phyloP scores from a whole-genome alignment of 2,113 vertebrate genomes.

The Dasyornis broadbenti region DNA sequence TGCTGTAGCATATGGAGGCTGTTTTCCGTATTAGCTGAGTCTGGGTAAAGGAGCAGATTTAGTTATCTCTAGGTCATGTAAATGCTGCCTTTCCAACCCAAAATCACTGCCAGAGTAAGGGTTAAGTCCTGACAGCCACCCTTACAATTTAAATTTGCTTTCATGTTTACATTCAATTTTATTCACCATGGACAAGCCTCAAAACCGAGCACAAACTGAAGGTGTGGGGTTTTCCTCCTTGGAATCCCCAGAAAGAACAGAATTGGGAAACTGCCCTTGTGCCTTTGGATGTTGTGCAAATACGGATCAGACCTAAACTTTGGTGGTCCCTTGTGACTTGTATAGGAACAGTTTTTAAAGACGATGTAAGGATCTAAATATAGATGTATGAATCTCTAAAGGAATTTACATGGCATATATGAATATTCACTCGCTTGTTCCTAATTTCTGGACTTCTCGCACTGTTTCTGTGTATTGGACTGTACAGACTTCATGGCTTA shows the following conservation, averaged over 20 bases:
- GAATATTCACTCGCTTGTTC: background rate
- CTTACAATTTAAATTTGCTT: background rate
- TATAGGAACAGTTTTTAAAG: background rate
- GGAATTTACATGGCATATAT: background rate
- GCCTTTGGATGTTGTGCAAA: background rate
- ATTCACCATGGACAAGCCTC: accelerated
- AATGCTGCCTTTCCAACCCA: background rate
- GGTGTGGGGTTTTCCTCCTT: background rate
- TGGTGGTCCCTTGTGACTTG: background rate
- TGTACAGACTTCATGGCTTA: background rate
- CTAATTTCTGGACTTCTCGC: background rate
- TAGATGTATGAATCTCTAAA: background rate
- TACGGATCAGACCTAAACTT: background rate
- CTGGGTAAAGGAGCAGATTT: background rate
- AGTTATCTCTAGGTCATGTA: background rate
- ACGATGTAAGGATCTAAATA: background rate
- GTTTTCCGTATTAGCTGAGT: background rate
- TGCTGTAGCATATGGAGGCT: background rate
- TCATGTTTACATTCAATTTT: background rate
- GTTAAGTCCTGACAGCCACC: background rate
- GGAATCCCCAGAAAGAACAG: background rate
- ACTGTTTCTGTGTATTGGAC: background rate
- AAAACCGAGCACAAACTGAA: background rate
- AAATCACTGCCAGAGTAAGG: background rate
- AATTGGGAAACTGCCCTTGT: background rate